Evolutionary conservation across 2,888 invertebrate genomes (phyloP).

Genomic region (Noctua fimbriata): DNA sequence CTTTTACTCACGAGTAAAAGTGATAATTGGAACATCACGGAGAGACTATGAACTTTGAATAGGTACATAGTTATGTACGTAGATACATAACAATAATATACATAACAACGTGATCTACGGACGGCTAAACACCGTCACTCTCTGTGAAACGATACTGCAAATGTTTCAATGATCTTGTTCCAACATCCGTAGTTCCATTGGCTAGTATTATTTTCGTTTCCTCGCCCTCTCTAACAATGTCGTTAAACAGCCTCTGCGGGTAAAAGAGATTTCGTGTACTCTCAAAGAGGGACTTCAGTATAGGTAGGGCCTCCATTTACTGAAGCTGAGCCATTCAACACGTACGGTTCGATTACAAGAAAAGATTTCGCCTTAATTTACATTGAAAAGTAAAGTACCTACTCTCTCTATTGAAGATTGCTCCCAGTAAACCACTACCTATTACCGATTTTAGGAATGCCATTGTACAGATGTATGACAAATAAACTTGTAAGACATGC

Average conservation of each 20-base stretch:
- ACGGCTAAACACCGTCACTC: constrained; percentile 10
- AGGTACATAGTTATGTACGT: constrained; percentile 18
- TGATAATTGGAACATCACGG: constrained; percentile 54
- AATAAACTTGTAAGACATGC: constrained; percentile 81
- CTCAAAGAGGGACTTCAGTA: constrained; percentile 15
- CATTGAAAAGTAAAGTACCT: background rate
- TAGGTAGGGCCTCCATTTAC: constrained; percentile 23
- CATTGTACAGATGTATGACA: constrained; percentile 66
- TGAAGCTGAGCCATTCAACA: constrained; percentile 26
- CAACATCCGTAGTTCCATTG: constrained; percentile 2
- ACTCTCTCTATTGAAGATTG: background rate
- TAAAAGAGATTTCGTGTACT: constrained; percentile 27
- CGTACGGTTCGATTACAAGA: constrained; percentile 18
- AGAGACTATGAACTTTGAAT: constrained; percentile 31
- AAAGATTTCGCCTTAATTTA: constrained; percentile 13
- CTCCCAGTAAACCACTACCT: constrained; percentile 66
- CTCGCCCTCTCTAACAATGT: constrained; percentile 27
- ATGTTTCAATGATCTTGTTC: constrained; percentile 18
- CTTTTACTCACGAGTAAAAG: no score
- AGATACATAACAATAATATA: constrained; percentile 11
- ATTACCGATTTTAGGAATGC: constrained; percentile 69
- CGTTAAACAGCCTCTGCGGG: constrained; percentile 47
- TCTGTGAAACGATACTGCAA: constrained; percentile 14
- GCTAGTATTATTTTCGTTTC: background rate
- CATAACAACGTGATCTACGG: constrained; percentile 15